Evolutionary conservation across 2,888 invertebrate genomes (phyloP).

Genomic region (Pseudolycoriella hygida): DNA sequence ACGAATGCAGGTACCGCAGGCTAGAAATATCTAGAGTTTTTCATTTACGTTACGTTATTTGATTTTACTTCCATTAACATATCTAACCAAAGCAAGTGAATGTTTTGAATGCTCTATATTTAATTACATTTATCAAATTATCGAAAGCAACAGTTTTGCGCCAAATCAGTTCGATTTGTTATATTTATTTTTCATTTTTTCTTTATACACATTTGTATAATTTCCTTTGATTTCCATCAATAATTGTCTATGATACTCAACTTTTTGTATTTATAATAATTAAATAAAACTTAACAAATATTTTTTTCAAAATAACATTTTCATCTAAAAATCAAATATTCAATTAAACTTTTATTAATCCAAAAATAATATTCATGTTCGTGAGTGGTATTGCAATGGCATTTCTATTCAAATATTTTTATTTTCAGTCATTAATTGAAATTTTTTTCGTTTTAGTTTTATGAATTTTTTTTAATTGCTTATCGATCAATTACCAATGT

Average conservation of each 20-base stretch:
- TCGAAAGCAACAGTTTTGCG: no score
- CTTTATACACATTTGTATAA: neutral
- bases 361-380: constrained; percentile 13
- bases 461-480: neutral
- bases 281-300: neutral
- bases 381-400: constrained; percentile 18
- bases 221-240: neutral
- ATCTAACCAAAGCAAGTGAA: constrained; percentile 22
- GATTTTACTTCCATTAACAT: neutral
- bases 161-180: neutral
- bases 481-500: neutral
- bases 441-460: constrained; percentile 2
- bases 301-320: no score
- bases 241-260: constrained; percentile 1
- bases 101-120: constrained; percentile 30
- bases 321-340: no score
- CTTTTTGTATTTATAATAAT: neutral
- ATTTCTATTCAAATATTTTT: neutral
- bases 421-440: neutral
- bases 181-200: neutral
- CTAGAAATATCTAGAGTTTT: neutral
- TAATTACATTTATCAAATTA: constrained; percentile 13
- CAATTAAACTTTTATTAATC: no score
- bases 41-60: neutral
- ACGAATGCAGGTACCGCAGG: no score